These are phyloP conservation scores for Excalfactoria chinensis DNA, from an alignment of 2,113 vertebrate species.

Conservation along the genomic window DNA sequence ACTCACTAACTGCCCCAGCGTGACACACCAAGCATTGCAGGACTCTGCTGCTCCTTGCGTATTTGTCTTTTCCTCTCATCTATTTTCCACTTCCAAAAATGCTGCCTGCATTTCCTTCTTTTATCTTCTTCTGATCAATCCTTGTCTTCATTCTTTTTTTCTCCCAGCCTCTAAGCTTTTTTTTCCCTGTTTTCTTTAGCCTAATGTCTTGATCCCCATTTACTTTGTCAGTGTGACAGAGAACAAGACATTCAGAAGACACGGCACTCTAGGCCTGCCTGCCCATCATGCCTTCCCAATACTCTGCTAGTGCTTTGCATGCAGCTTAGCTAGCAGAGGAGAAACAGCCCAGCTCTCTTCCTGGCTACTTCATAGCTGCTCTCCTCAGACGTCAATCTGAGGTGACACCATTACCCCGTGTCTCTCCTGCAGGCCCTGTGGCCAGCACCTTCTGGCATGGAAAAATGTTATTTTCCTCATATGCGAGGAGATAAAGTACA, in stretches of 20 bases:
- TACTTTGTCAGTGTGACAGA: no score
- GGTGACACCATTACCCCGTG: background rate
- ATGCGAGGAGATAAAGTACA: background rate
- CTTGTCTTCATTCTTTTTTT: background rate
- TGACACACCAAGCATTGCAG: background rate
- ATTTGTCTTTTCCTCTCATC: background rate
- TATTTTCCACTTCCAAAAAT: background rate
- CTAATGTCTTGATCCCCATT: background rate
- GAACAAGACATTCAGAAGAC: background rate
- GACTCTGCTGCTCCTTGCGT: background rate
- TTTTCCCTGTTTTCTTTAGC: background rate
- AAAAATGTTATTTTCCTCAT: background rate
- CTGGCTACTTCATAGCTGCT: background rate
- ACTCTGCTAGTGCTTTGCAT: background rate
- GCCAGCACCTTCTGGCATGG: background rate
- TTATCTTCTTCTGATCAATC: background rate
- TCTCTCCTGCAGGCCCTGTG: fast-evolving
- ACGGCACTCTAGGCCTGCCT: background rate
- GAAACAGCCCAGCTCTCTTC: background rate
- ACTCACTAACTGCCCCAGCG: background rate
- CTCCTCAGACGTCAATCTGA: background rate
- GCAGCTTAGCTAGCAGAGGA: background rate
- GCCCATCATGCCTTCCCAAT: background rate
- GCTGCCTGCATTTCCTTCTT: background rate
- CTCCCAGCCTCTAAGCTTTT: background rate